Percentiles rank a stretch among this genome's conserved stretches.
Conservation (phyloP, 2,797 vertebrate species). For the Heteromormyrus szaboi region DNA sequence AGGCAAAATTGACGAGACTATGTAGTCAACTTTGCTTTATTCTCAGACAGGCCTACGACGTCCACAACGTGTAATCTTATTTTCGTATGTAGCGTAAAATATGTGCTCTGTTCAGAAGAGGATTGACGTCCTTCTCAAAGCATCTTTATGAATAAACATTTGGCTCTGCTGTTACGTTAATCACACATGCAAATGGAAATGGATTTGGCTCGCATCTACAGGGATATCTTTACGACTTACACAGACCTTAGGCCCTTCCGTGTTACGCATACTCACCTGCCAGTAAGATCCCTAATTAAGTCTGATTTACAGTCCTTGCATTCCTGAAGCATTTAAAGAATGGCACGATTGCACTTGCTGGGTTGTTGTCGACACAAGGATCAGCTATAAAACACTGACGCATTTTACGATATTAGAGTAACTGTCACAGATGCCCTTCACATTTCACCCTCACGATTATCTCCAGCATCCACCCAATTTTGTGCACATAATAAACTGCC, state of each 20-base stretch:
- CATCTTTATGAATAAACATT: not conserved
- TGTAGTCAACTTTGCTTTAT: not conserved
- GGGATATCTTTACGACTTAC: not conserved
- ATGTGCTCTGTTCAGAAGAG: not conserved
- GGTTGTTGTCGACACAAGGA: not conserved
- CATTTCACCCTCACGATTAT: not conserved
- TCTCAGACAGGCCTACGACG: not conserved
- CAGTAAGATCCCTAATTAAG: conserved; percentile 2
- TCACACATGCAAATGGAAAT: not conserved
- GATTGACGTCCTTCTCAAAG: not conserved
- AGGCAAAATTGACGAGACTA: not conserved
- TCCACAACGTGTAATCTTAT: not conserved
- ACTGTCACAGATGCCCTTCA: not conserved
- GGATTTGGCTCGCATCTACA: not conserved
- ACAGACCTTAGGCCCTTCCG: not conserved
- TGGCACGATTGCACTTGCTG: not conserved
- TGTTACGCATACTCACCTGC: conserved; percentile 4
- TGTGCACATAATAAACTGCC: not conserved
- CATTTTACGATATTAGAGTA: conserved; percentile 4
- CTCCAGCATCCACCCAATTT: not conserved
- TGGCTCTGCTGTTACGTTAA: not conserved
- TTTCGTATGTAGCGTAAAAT: not conserved
- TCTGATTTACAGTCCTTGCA: not conserved
- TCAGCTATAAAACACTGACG: not conserved
- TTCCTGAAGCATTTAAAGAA: not conserved